Percentiles rank a stretch among this genome's conserved stretches.
Evolutionary conservation across 1,140 invertebrate genomes (phyloP).

Genomic region (Drosophila paulistorum): DNA sequence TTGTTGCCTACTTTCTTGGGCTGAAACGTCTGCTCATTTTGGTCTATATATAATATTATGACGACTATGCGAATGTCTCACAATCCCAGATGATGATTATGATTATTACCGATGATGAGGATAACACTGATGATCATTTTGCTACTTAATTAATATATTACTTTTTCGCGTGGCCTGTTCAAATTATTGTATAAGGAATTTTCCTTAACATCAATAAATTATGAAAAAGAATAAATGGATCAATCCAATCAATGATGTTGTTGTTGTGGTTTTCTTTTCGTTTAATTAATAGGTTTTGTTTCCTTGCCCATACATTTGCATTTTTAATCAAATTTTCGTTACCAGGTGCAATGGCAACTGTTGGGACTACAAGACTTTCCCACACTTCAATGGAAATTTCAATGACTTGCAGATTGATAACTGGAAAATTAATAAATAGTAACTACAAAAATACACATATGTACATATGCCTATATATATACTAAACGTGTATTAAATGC

Average conservation of each 20-base stretch:
- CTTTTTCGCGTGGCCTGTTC: slow-evolving; percentile 57
- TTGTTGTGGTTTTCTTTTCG: background rate
- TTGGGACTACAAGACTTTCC: background rate
- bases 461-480: background rate
- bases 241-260: slow-evolving; percentile 21
- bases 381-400: background rate
- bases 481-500: background rate
- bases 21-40: background rate
- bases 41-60: slow-evolving; percentile 27
- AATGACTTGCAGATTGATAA: slow-evolving; percentile 1
- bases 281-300: background rate
- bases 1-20: slow-evolving; percentile 46
- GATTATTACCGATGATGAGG: slow-evolving; percentile 21
- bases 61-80: slow-evolving; percentile 17
- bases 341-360: slow-evolving; percentile 28
- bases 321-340: slow-evolving; percentile 32
- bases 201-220: slow-evolving; percentile 41
- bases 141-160: slow-evolving; percentile 43
- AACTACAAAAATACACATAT: too few relatives aligned
- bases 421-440: background rate
- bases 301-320: slow-evolving; percentile 21
- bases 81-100: slow-evolving; percentile 28
- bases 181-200: slow-evolving; percentile 50
- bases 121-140: slow-evolving; percentile 21
- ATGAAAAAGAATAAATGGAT: slow-evolving; percentile 37